Percentiles rank a stretch among this genome's conserved stretches.
These are phyloP conservation scores for Rhingia rostrata DNA, from an alignment of 2,888 invertebrate genomes.

Conservation along the genomic window DNA sequence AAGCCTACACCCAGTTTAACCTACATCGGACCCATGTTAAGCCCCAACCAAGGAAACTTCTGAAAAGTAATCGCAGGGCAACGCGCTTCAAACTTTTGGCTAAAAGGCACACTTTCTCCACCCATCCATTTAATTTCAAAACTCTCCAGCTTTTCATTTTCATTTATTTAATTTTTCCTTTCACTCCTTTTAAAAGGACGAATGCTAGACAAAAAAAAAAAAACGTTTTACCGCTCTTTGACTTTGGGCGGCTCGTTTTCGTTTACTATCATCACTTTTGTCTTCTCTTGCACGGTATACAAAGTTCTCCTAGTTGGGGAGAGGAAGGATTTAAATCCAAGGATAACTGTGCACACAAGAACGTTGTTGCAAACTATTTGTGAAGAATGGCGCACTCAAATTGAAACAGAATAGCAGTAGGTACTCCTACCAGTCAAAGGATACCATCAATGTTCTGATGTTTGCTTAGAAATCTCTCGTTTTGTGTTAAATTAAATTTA, in stretches of 20 bases:
- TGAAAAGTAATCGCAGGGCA: constrained; percentile 2
- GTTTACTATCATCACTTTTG: constrained; percentile 8
- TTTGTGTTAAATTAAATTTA: constrained; percentile 55
- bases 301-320: neutral
- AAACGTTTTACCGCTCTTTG: constrained; percentile 10
- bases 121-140: neutral
- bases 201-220: neutral
- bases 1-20: neutral
- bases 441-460: constrained; percentile 25
- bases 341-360: constrained; percentile 10
- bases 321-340: neutral
- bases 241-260: constrained; percentile 32
- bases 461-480: constrained; percentile 29
- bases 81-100: neutral
- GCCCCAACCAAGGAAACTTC: too few species aligned
- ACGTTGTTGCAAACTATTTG: constrained; percentile 34
- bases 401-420: constrained; percentile 11
- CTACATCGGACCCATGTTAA: neutral
- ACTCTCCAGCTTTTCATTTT: constrained; percentile 7
- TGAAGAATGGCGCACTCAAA: constrained; percentile 36
- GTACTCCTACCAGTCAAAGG: constrained; percentile 7
- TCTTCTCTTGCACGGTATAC: neutral
- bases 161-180: constrained; percentile 37
- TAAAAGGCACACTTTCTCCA: neutral
- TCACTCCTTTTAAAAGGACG: constrained; percentile 15